Conservation (phyloP, 2,888 invertebrate species). For the Nasonovia ribisnigri region DNA sequence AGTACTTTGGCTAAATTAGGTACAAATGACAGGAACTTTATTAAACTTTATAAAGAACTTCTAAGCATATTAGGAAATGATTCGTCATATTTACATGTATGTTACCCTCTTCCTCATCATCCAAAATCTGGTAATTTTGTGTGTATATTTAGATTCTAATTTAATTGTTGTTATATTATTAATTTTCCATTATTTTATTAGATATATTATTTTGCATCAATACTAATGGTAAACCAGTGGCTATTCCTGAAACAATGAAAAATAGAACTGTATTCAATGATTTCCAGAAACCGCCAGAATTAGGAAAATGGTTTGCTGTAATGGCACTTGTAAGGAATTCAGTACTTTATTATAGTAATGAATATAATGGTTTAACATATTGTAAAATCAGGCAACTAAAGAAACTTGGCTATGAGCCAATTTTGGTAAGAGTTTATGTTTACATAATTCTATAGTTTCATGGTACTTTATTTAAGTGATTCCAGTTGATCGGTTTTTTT, state of each 20-base stretch:
- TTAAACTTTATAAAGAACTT: slow-evolving; percentile 11
- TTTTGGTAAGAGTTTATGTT: slow-evolving; percentile 22
- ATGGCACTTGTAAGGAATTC: slow-evolving; percentile 45
- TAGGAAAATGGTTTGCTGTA: slow-evolving; percentile 63
- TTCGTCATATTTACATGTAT: slow-evolving; percentile 29
- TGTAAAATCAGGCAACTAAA: slow-evolving; percentile 62
- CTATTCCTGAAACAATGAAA: slow-evolving; percentile 52
- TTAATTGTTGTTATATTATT: not conserved
- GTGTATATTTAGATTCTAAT: not conserved
- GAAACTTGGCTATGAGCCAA: slow-evolving; percentile 58
- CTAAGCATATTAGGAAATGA: slow-evolving; percentile 17
- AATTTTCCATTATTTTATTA: not conserved
- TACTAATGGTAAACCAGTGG: slow-evolving; percentile 41
- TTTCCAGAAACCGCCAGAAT: slow-evolving; percentile 44
- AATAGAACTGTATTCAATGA: slow-evolving; percentile 40
- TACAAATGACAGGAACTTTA: not conserved
- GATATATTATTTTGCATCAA: slow-evolving; percentile 61
- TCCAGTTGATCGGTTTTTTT: too few species aligned
- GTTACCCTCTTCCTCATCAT: slow-evolving; percentile 56
- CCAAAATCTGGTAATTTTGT: slow-evolving; percentile 40
- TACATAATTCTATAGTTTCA: not conserved
- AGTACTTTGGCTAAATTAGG: not conserved
- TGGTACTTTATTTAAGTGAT: too few species aligned
- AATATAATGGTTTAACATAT: slow-evolving; percentile 28
- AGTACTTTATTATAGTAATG: slow-evolving; percentile 17